phyloP scores from a whole-genome alignment of 2,113 vertebrate genomes.

The Pithys albifrons region DNA sequence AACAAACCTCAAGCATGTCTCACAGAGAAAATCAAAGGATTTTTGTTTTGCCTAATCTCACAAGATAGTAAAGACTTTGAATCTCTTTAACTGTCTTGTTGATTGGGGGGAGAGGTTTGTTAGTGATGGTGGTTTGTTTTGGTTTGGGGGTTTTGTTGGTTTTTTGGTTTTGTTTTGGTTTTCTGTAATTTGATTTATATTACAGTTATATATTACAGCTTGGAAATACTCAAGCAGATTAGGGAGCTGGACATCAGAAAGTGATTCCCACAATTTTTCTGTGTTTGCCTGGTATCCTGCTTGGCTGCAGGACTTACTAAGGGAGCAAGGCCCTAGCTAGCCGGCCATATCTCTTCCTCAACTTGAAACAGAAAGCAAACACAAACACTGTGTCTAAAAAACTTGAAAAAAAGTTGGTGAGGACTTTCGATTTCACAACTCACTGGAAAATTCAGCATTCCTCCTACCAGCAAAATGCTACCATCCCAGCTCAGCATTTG shows the following conservation, averaged over 20 bases:
- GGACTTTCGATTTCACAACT: conserved; percentile 18
- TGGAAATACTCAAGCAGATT: neutral
- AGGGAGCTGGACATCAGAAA: neutral
- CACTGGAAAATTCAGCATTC: conserved; percentile 28
- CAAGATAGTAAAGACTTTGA: neutral
- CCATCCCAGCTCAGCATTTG: neutral
- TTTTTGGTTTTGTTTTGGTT: neutral
- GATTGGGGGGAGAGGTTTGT: neutral
- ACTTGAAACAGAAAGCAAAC: conserved; percentile 38
- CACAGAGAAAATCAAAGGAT: neutral
- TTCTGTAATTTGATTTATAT: neutral
- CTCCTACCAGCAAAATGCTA: neutral
- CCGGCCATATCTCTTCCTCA: neutral
- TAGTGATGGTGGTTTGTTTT: neutral
- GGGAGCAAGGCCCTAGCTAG: neutral
- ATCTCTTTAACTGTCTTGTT: neutral
- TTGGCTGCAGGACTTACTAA: neutral
- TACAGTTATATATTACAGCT: neutral
- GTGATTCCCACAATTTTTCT: neutral
- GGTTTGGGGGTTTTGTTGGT: neutral
- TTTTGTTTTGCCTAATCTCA: neutral
- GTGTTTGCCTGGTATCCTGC: neutral
- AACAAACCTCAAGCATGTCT: neutral
- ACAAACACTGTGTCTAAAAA: neutral
- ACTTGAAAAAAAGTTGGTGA: conserved; percentile 5